Base-by-base conservation (phyloP, 2,113 vertebrate species). In the Sphaerodactylus townsendi region DNA sequence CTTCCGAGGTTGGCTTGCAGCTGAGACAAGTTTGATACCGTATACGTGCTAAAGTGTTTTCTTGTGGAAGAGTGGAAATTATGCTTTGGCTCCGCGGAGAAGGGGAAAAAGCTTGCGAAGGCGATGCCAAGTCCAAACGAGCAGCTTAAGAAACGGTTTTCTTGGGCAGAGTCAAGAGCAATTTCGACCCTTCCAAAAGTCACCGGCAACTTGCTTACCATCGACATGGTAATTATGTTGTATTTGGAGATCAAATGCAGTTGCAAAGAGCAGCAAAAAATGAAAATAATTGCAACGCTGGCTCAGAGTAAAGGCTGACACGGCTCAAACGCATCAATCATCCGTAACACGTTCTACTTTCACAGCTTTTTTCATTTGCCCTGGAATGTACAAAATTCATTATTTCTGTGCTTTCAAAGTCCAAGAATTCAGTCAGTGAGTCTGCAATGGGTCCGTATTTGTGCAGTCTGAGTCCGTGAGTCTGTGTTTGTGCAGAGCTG, bases 121-220 rank as follows among this genome's bases (percentile, higher is more conserved):
- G 25, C 25, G 21, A 28, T 53, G 21, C 56, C 35, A 0, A 0
- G 11, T 48, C 65, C 39, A 46, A 81, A 82, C n/a, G 76, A 82
- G 66, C 48, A 78, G 35, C 64, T 68, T 70, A 25, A 85, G 77
- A 72, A n/a, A n/a, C 39, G 56, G 41, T 79, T 79, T 64, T 39
- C 53, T 79, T n/a, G 0, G 65, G 77, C 56, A 17, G 50, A 15
- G 5, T 0, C 0, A 56, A 33, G 1, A 73, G 0, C 46, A 81
- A 23, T 46, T 64, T 82, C 62, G 10, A 59, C 71, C 4, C 48
- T 82, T 73, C 75, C 82, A 76, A 82, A 65, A 3, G 15, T 66
- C 10, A 10, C 3, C 13, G 35, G n/a, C 76, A 78, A 71, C 28
- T 46, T 0, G 0, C 30, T 89, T 83, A 1, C 83, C 7, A 77